Conservation (phyloP, 2,888 invertebrate species). For the Seira musarum region DNA sequence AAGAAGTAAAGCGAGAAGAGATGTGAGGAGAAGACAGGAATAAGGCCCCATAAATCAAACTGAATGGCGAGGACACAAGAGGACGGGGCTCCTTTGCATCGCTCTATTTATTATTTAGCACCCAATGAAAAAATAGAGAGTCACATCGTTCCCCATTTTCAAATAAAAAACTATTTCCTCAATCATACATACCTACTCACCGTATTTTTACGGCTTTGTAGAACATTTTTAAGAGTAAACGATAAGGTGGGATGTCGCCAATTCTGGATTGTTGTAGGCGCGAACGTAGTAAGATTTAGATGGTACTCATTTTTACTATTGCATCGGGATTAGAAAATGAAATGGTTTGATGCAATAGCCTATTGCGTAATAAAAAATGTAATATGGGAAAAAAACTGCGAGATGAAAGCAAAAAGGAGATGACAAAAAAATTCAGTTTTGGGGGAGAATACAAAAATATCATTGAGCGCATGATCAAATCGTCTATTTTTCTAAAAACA, state of each 20-base stretch:
- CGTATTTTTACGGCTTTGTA: not conserved
- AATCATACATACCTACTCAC: not conserved
- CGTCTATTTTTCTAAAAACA: no score
- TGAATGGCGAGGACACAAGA: conserved; percentile 28
- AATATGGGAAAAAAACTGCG: not conserved
- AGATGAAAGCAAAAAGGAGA: not conserved
- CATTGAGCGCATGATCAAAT: no score
- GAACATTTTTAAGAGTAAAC: no score
- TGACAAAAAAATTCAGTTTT: no score
- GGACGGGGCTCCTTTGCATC: conserved; percentile 29
- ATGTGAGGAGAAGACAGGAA: conserved; percentile 20
- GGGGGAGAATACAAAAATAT: no score
- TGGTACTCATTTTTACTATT: not conserved
- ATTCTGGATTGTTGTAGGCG: not conserved
- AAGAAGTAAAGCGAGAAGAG: not conserved
- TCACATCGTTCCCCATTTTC: conserved; percentile 10
- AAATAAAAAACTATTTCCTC: not conserved
- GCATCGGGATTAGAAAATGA: not conserved
- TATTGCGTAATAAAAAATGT: not conserved
- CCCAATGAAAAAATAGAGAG: conserved; percentile 20
- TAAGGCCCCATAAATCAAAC: conserved; percentile 33
- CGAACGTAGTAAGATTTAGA: not conserved
- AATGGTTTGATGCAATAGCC: not conserved
- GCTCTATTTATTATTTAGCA: conserved; percentile 42
- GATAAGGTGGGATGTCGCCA: not conserved